Percentiles rank a stretch among this genome's conserved stretches.
These are phyloP conservation scores for Cryptocephalus primarius DNA, from an alignment of 2,888 invertebrate species.

Conservation along the genomic window DNA sequence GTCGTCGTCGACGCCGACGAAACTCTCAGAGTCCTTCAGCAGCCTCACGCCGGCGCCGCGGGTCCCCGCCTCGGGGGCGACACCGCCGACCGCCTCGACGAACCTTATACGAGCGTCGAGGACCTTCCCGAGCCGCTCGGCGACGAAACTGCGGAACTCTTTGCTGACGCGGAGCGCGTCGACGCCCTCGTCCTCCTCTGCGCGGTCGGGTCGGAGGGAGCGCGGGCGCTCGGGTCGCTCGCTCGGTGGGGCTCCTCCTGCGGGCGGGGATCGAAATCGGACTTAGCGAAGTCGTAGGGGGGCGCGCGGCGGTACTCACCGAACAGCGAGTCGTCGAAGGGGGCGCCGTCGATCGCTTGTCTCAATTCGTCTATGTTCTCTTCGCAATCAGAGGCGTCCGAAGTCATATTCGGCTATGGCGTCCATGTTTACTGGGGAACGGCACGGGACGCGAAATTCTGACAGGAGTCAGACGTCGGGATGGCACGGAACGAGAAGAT, in stretches of 20 bases:
- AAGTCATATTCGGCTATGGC: conserved; percentile 45
- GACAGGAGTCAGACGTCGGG: not conserved
- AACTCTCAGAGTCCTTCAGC: conserved; percentile 23
- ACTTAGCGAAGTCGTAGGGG: too few relatives aligned
- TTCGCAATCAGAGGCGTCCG: conserved; percentile 28
- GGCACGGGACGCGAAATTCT: not conserved
- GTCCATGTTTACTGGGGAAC: not conserved
- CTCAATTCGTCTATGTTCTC: conserved; percentile 26
- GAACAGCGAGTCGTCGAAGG: conserved; percentile 35
- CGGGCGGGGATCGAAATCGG: not conserved
- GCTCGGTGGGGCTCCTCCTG: not conserved
- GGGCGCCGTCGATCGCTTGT: conserved; percentile 43
- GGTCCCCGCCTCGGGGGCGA: too few relatives aligned
- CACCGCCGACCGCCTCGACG: conserved; percentile 5
- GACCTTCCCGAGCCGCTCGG: conserved; percentile 40
- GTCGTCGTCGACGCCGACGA: not conserved
- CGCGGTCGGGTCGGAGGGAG: conserved; percentile 19
- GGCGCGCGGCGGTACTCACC: conserved; percentile 6
- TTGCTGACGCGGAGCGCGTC: conserved; percentile 43
- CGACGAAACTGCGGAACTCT: conserved; percentile 42
- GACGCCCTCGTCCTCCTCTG: conserved; percentile 41
- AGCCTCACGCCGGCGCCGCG: not conserved
- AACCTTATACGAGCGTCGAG: conserved; percentile 25
- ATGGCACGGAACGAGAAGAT: not conserved
- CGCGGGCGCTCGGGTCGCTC: conserved; percentile 11